These are phyloP conservation scores for Stenotaenia linearis DNA, from an alignment of 2,888 invertebrate genomes.

Conservation along the genomic window DNA sequence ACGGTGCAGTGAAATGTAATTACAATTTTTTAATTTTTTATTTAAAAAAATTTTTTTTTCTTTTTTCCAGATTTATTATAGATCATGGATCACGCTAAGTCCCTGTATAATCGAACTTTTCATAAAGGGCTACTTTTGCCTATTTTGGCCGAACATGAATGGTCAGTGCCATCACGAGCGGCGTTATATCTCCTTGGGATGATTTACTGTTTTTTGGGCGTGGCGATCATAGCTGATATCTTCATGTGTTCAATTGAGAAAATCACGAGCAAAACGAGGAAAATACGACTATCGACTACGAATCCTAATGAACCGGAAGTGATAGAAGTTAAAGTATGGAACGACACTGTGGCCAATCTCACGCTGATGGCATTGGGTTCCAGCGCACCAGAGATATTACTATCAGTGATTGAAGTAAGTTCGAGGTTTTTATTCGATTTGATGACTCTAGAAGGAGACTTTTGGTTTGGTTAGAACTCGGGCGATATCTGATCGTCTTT, in stretches of 20 bases:
- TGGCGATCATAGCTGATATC: slow-evolving; percentile 56
- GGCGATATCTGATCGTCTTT: no score
- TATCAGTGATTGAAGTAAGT: slow-evolving; percentile 53
- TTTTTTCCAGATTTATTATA: no score
- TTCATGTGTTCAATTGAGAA: slow-evolving; percentile 57
- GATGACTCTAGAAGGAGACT: no score
- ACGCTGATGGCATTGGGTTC: slow-evolving; percentile 56
- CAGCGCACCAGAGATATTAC: slow-evolving; percentile 55
- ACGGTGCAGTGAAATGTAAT: no score
- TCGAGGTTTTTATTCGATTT: no score
- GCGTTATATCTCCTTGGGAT: slow-evolving; percentile 51
- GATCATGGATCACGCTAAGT: neutral
- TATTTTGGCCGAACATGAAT: neutral
- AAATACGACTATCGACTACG: slow-evolving; percentile 43
- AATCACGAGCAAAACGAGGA: slow-evolving; percentile 53
- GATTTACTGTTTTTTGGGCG: slow-evolving; percentile 55
- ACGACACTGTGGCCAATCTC: slow-evolving; percentile 56
- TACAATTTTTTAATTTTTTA: no score
- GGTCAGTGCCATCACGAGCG: slow-evolving; percentile 48
- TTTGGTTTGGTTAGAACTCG: no score
- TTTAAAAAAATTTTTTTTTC: no score
- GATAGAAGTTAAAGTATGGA: slow-evolving; percentile 52
- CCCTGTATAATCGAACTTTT: neutral
- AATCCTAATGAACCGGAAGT: slow-evolving; percentile 49
- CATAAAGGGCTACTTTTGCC: neutral